These are phyloP conservation scores for Bovichtus diacanthus DNA, from an alignment of 2,797 vertebrate genomes.

Conservation along the genomic window DNA sequence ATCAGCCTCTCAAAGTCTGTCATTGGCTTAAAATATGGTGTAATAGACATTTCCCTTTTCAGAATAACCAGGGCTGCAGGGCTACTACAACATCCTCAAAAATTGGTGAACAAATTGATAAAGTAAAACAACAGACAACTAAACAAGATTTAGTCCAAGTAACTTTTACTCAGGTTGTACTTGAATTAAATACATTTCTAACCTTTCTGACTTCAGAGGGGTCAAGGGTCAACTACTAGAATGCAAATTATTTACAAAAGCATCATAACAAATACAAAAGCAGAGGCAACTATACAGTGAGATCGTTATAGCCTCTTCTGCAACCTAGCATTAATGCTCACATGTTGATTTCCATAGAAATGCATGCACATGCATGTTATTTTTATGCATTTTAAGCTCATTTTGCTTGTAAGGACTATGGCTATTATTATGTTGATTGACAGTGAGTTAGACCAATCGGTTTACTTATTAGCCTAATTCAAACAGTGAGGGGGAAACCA, in stretches of 20 bases:
- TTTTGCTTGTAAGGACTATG: neutral
- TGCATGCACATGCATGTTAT: too few relatives aligned
- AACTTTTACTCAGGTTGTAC: neutral
- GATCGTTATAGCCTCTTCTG: neutral
- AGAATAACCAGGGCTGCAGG: neutral
- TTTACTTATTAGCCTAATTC: neutral
- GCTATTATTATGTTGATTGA: neutral
- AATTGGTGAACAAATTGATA: neutral
- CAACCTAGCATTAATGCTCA: neutral
- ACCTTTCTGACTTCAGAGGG: neutral
- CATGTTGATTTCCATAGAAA: neutral
- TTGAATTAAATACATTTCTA: neutral
- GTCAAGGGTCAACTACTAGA: neutral
- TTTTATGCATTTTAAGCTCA: too few relatives aligned
- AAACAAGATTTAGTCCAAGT: neutral
- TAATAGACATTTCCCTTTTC: neutral
- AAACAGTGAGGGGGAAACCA: neutral
- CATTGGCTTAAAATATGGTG: neutral
- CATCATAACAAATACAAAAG: neutral
- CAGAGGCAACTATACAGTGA: too few relatives aligned
- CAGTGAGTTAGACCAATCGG: neutral
- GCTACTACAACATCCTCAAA: neutral
- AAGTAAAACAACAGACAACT: slow-evolving; percentile 5
- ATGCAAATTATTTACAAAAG: neutral
- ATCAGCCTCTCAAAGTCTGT: neutral